A percentile compares a stretch with the other conserved stretches of the same genome.
Evolutionary conservation across 2,888 invertebrate species (phyloP).

Genomic region (Pteria penguin): DNA sequence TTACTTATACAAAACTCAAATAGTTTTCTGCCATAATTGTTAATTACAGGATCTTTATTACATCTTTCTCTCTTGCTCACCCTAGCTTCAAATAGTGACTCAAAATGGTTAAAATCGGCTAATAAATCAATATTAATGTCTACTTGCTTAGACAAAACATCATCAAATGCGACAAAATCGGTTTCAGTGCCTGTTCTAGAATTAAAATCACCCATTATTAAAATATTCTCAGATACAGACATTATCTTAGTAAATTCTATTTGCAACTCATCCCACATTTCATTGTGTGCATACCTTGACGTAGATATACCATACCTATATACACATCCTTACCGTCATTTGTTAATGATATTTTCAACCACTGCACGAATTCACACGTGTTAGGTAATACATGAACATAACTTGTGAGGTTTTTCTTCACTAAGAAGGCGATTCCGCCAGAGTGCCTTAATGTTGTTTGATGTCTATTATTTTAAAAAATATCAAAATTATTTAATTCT

Average conservation of each 20-base stretch:
- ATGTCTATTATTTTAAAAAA: conserved; percentile 10
- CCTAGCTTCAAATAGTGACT: neutral
- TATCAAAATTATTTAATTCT: neutral
- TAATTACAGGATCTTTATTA: neutral
- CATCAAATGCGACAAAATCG: neutral
- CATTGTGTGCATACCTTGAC: neutral
- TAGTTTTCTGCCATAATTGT: conserved; percentile 19
- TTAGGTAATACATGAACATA: neutral
- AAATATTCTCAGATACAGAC: neutral
- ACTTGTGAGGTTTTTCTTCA: neutral
- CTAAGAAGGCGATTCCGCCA: neutral
- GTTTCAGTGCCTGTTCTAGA: neutral
- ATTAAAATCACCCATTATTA: conserved; percentile 3
- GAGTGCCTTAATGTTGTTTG: neutral
- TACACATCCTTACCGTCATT: neutral
- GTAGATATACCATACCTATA: conserved; percentile 7
- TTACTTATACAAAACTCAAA: conserved; percentile 19
- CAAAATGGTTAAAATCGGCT: neutral
- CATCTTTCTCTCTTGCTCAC: neutral
- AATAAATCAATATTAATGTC: neutral
- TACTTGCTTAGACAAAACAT: conserved; percentile 1
- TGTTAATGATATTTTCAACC: neutral
- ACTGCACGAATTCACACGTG: neutral
- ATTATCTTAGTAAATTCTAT: neutral
- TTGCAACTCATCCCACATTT: conserved; percentile 4